Base-by-base conservation (phyloP, 2,888 invertebrate species). In the Sycophila texana region DNA sequence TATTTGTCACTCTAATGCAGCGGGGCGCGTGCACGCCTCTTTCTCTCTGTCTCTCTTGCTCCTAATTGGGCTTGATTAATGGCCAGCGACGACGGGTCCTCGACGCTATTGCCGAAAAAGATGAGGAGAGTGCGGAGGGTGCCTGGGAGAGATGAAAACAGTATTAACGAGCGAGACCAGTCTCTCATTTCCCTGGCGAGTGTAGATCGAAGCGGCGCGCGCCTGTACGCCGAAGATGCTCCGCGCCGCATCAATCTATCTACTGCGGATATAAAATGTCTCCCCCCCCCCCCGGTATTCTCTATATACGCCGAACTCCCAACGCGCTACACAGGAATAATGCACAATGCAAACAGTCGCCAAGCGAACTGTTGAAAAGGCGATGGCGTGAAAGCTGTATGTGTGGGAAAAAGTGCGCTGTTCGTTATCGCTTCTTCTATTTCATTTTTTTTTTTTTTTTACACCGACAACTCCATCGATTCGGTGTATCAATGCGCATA, bases 1-100 rank as follows among this genome's bases (percentile, higher is more conserved):
- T 77, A 80, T 77, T 77, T 77, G 74, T 74, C 80, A 71, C 67
- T 65, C 60, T 80, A 80, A 80, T 80, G 51, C 74, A 80, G 39
- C 76, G 55, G 60, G 16, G 49, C 61, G 26, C 26, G 49, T 18
- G 57, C 30, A 4, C 2, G 12, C 13, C 13, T 60, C 60, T 30
- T 49, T 30, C 16, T 58, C 72, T 16, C 57, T 57, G n/a, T n/a
- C 22, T 16, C 61, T n/a, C 61, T 20, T 53, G 39, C 67, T 65
- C 63, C 74, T 80, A 80, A 80, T 80, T 70, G 68, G 63, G 68
- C 63, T 61, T 74, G 80, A 80, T 74, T 77, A 76, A 80, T 80
- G 76, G 68, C 16, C 18, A 14, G 20, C 14, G 55, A 5, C 53
- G 16, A 18, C 55, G 22, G 14, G 18, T 4, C 20, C 16, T 57